A percentile compares a stretch with the other conserved stretches of the same genome.
phyloP scores from a whole-genome alignment of 2,888 invertebrate genomes.

The Ormyrus pomaceus region DNA sequence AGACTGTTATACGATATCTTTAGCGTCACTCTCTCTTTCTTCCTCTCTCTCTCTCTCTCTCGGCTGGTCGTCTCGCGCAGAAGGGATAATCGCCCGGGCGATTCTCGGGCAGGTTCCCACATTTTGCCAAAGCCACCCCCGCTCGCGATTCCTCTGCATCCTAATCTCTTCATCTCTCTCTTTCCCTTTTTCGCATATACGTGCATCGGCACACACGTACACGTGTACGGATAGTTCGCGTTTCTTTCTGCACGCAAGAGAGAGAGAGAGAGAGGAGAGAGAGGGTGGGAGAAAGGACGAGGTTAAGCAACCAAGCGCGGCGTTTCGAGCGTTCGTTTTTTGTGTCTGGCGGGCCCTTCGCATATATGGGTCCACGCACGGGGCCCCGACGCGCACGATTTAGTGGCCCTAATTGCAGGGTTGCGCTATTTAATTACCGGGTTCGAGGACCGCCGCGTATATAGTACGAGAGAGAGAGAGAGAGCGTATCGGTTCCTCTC shows the following conservation, averaged over 20 bases:
- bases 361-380: conserved; percentile 74
- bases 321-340: conserved; percentile 74
- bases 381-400: conserved; percentile 78
- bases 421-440: conserved; percentile 89
- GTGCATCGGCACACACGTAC: conserved; percentile 19
- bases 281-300: conserved; percentile 57
- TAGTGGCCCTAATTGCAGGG: conserved; percentile 92
- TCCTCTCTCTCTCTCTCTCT: background rate
- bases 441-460: conserved; percentile 75
- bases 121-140: conserved; percentile 74
- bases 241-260: conserved; percentile 40
- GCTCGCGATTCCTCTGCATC: conserved; percentile 61
- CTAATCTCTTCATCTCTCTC: conserved; percentile 54
- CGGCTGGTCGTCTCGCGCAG: conserved; percentile 21
- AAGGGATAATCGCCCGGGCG: conserved; percentile 51
- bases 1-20: conserved; percentile 21
- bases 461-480: conserved; percentile 33
- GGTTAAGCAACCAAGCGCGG: conserved; percentile 64
- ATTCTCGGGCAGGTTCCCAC: conserved; percentile 68
- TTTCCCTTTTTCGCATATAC: conserved; percentile 23
- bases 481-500: conserved; percentile 59
- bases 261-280: conserved; percentile 54
- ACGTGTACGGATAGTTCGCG: conserved; percentile 47
- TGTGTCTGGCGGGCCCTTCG: conserved; percentile 75
- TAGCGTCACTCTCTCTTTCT: conserved; percentile 40